These are phyloP conservation scores for Polietes domitor DNA, from an alignment of 2,888 invertebrate genomes.

Conservation along the genomic window DNA sequence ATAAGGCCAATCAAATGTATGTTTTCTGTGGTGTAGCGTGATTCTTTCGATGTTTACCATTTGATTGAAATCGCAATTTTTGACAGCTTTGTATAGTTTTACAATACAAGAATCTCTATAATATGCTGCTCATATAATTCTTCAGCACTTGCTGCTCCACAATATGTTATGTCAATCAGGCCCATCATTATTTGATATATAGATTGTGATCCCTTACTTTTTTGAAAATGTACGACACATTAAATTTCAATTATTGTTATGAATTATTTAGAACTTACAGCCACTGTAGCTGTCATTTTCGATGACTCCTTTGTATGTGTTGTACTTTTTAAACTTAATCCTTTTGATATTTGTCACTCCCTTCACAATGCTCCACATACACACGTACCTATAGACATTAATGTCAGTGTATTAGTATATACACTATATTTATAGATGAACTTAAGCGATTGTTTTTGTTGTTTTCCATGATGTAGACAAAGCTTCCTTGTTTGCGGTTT, in stretches of 20 bases:
- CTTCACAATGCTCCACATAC: background rate
- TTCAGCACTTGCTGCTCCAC: no score
- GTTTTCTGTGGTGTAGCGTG: no score
- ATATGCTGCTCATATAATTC: no score
- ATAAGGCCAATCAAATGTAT: no score
- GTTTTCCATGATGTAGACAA: constrained; percentile 37
- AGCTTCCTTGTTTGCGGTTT: constrained; percentile 56
- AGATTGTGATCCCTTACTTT: no score
- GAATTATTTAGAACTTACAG: background rate
- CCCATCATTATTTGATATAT: no score
- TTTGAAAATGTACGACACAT: no score
- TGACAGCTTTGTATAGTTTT: no score
- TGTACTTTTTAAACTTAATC: constrained; percentile 48
- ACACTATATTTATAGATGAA: constrained; percentile 30
- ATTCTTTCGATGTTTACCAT: no score
- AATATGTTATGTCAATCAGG: no score
- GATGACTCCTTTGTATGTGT: background rate
- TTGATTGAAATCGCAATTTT: no score
- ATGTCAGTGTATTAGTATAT: background rate
- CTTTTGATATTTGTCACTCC: constrained; percentile 46
- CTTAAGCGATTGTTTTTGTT: constrained; percentile 51
- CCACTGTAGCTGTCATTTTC: background rate
- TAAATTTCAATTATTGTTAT: background rate
- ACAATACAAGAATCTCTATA: no score
- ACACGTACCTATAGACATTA: background rate